These are phyloP conservation scores for Drosophila seguyi DNA, from an alignment of 1,140 invertebrate genomes.

Conservation along the genomic window DNA sequence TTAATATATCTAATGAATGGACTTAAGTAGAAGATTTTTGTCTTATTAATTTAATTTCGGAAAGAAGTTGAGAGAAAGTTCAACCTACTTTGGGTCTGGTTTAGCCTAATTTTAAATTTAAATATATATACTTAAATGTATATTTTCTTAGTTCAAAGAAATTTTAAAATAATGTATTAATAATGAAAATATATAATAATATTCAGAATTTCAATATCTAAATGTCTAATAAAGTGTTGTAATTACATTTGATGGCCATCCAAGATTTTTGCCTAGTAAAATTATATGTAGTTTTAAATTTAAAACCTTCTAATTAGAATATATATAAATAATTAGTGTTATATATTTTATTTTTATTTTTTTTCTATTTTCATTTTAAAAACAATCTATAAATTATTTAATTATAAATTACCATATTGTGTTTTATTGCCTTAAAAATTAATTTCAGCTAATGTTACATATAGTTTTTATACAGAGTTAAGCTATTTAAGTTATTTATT, in stretches of 20 bases:
- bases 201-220: background rate
- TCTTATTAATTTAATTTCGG: background rate
- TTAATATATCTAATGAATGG: background rate
- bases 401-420: too few species aligned
- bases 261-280: background rate
- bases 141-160: background rate
- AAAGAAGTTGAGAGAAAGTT: background rate
- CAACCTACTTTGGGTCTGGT: background rate
- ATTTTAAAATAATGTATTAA: background rate
- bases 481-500: too few species aligned
- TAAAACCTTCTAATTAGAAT: too few species aligned
- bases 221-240: slow-evolving; percentile 7
- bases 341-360: too few species aligned
- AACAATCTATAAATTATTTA: too few species aligned
- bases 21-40: background rate
- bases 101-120: background rate
- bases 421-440: too few species aligned
- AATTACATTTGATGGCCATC: background rate
- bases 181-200: background rate
- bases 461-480: too few species aligned
- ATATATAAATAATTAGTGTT: too few species aligned
- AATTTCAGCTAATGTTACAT: too few species aligned
- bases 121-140: background rate
- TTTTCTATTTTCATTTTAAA: too few species aligned
- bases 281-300: too few species aligned